Evolutionary conservation across 2,888 invertebrate species (phyloP).

Genomic region (Apantesis nais): DNA sequence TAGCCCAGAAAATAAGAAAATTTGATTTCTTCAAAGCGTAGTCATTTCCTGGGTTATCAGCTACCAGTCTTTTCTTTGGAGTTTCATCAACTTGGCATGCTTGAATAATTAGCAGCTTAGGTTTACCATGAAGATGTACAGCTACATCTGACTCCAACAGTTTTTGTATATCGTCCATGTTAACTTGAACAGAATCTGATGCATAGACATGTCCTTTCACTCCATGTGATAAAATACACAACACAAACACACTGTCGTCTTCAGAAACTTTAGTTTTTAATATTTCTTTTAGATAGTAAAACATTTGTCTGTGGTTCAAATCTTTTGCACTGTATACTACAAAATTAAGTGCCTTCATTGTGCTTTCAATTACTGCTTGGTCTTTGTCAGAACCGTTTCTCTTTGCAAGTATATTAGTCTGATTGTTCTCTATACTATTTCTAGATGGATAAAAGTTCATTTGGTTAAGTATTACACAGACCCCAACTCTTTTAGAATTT

Average conservation of each 20-base stretch:
- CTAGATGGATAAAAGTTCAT: constrained; percentile 74
- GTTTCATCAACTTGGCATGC: constrained; percentile 74
- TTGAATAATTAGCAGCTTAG: constrained; percentile 76
- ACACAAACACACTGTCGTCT: constrained; percentile 74
- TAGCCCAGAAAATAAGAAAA: constrained; percentile 77
- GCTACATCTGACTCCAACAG: constrained; percentile 69
- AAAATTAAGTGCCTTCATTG: constrained; percentile 72
- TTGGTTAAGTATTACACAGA: constrained; percentile 78
- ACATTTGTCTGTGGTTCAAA: constrained; percentile 64
- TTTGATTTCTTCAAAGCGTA: constrained; percentile 66
- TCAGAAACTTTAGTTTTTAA: constrained; percentile 57
- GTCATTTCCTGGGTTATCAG: constrained; percentile 61
- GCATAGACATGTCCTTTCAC: constrained; percentile 74
- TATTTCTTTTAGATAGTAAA: constrained; percentile 63
- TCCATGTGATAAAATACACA: constrained; percentile 79
- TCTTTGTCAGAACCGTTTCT: constrained; percentile 70
- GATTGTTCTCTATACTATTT: constrained; percentile 59
- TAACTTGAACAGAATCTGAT: constrained; percentile 74
- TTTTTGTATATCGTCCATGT: constrained; percentile 71
- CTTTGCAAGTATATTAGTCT: constrained; percentile 50
- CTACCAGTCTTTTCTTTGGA: constrained; percentile 52
- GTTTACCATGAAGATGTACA: constrained; percentile 62
- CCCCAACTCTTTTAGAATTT: constrained; percentile 66
- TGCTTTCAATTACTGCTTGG: constrained; percentile 59
- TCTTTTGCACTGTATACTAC: constrained; percentile 64